phyloP scores from a whole-genome alignment of 53 echinoderm and acorn worm genomes.

The Crossaster papposus region DNA sequence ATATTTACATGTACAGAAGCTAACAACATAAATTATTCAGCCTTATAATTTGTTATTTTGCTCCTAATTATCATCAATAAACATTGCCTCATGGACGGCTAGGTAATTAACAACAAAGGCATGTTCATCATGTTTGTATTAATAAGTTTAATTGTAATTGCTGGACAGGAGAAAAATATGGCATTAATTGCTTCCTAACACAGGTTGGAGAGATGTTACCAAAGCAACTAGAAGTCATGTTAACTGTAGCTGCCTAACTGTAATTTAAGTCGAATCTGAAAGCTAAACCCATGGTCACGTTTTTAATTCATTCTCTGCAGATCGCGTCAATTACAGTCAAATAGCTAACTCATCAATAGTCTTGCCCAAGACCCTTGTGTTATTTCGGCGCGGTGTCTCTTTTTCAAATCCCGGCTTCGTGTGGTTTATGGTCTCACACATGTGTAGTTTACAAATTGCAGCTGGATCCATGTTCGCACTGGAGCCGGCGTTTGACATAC shows the following conservation, averaged over 20 bases:
- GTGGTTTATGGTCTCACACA: no score
- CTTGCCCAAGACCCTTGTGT: no score
- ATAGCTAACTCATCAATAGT: slow-evolving; percentile 6
- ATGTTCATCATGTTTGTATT: neutral
- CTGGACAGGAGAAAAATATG: neutral
- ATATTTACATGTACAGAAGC: no score
- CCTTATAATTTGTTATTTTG: neutral
- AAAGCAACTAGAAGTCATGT: slow-evolving; percentile 20
- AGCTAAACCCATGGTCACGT: neutral
- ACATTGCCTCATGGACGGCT: neutral
- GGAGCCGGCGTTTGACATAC: no score
- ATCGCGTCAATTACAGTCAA: neutral
- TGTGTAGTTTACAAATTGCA: no score
- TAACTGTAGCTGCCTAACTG: neutral
- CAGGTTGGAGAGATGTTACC: neutral
- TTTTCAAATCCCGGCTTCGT: no score
- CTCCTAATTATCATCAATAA: neutral
- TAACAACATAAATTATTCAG: no score
- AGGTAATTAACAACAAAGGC: neutral
- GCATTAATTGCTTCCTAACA: neutral
- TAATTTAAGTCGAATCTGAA: neutral
- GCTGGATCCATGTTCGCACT: no score
- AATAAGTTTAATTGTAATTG: neutral
- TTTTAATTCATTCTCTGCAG: neutral
- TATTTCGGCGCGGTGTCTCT: no score